Conservation (phyloP, 2,888 invertebrate species). For the Ethmia dodecea region DNA sequence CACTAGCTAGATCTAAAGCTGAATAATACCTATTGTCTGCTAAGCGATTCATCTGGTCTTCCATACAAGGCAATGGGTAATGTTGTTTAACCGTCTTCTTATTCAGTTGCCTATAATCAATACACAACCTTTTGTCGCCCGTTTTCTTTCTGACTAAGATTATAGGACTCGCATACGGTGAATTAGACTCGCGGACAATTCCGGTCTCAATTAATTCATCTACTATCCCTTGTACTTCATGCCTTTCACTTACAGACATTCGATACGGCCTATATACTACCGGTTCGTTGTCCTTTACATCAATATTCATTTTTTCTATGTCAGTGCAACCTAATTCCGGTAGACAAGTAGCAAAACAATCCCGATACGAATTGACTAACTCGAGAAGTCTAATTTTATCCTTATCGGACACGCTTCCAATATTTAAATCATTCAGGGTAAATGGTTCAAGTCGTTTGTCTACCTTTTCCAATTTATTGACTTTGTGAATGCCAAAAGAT, state of each 20-base stretch:
- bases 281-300: constrained; percentile 1
- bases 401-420: no score
- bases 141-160: constrained; percentile 11
- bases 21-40: constrained; percentile 12
- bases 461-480: no score
- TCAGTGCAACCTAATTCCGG: constrained; percentile 8
- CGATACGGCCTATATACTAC: constrained; percentile 6
- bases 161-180: constrained; percentile 7
- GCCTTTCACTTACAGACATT: constrained; percentile 6
- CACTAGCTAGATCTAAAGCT: constrained; percentile 10
- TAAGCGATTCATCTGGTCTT: constrained; percentile 17
- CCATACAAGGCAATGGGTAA: not conserved
- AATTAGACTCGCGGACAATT: constrained; percentile 6
- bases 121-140: constrained; percentile 7
- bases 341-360: constrained; percentile 9
- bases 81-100: not conserved
- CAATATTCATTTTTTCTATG: constrained; percentile 5
- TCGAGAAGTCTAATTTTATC: no score
- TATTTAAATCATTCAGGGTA: no score
- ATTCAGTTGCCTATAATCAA: not conserved
- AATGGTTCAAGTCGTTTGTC: no score
- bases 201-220: constrained; percentile 6
- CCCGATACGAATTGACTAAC: no score
- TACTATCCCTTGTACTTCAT: constrained; percentile 7
- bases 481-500: no score